A percentile compares a stretch with the other conserved stretches of the same genome.
Evolutionary conservation across 35 echinoderm and acorn worm genomes (phyloP).

Genomic region (Patiria miniata): DNA sequence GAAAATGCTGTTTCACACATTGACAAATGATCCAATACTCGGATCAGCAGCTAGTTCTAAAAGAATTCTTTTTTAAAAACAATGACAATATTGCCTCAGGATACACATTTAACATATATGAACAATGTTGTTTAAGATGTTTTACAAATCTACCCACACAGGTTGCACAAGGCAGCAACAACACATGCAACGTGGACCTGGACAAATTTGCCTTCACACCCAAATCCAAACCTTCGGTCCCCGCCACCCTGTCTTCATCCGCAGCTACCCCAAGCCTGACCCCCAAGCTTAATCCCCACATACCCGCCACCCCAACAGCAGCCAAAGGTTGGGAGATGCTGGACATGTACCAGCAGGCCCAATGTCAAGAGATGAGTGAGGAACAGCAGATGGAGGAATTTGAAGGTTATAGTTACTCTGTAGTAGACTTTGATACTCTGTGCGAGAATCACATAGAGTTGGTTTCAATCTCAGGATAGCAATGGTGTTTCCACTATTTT

Average conservation of each 20-base stretch:
- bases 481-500: too few relatives aligned
- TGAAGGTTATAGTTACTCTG: background rate
- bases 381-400: background rate
- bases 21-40: background rate
- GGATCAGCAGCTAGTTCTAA: background rate
- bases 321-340: conserved; percentile 57
- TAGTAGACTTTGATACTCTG: too few relatives aligned
- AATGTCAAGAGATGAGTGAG: background rate
- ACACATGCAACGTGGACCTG: background rate
- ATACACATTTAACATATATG: too few relatives aligned
- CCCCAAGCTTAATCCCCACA: background rate
- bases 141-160: background rate
- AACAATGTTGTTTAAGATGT: too few relatives aligned
- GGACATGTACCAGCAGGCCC: conserved; percentile 42
- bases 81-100: too few relatives aligned
- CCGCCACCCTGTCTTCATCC: background rate
- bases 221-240: background rate
- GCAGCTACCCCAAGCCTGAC: background rate
- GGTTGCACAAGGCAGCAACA: background rate
- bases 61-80: background rate
- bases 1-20: background rate
- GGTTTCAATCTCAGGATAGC: too few relatives aligned
- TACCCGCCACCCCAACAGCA: conserved; percentile 31
- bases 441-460: too few relatives aligned
- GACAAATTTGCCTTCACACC: conserved; percentile 57